Evolutionary conservation across 2,113 vertebrate genomes (phyloP), one percentile per base, ranked within the genome.

Genomic region (Chamaea fasciata): DNA sequence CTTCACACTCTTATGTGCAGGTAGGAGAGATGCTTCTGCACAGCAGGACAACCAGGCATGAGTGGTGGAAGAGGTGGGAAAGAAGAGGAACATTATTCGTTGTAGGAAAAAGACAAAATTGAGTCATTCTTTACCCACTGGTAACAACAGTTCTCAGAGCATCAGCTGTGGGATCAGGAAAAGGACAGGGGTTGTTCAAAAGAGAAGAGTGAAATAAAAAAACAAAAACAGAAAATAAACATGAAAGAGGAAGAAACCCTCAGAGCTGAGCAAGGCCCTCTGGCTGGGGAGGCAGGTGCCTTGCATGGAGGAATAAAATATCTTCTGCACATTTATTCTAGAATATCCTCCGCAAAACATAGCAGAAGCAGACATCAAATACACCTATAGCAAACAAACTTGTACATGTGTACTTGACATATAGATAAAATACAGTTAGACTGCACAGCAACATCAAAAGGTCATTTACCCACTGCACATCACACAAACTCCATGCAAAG

Each of bases 401-500:
- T 37, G 14, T 7, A 41, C 15, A 62, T 0, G 0, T 19, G n/a
- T n/a, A 76, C 88, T 73, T 30, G 37, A 35, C 21, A 42, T 3
- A 10, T 0, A 60, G 11, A 30, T 68, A 63, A 86, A 85, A 87
- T 30, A 52, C n/a, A 71, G 71, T 65, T 28, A 70, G 19, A 59
- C 21, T 60, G 46, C 74, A 93, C n/a, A 81, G 78, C 73, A 88
- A 75, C 47, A 87, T 30, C 71, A 65, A 76, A 86, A 95, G 30
- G 28, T 71, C 77, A 74, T 70, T 63, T 57, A 73, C 28, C 60
- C 90, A 92, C 91, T 77, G 83, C 85, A 95, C 65, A 79, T 21
- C 81, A 95, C 89, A 68, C 75, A 59, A 87, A 89, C 55, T 31
- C 28, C 96, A 97, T 93, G 96, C 97, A 96, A 87, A 95, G 26